Base-by-base conservation (phyloP, 2,797 vertebrate species). In the Gymnocypris eckloni region DNA sequence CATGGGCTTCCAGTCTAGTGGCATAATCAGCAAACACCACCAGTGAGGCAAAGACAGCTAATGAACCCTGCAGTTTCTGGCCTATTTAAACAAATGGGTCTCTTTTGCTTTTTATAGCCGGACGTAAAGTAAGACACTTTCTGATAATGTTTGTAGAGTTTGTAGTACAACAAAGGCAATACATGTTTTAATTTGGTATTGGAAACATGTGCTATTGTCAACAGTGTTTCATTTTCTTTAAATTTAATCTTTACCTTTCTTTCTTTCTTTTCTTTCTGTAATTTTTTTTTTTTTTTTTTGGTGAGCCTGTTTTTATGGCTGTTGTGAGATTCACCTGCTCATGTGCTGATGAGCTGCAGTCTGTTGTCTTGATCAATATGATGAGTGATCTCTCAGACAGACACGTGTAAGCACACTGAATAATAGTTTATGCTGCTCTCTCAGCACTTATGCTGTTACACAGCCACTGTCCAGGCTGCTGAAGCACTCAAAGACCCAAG, bases 301-400 rank as follows among this genome's bases (percentile, higher is more conserved):
- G 6, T 67, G 13, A 37, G 64, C 15, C 28, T 67, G 13, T 33
- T 16, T 59, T 18, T 18, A 67, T 18, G 64, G 64, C 28, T 33
- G 15, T 16, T 67, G 13, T 66, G 64, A 16, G 64, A 67, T 67
- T 37, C 4, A 20, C 16, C 16, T 50, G 8, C 72, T 33, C 45
- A 28, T 48, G 8, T 75, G 45, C 16, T 52, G 72, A 4, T 75
- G 45, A 50, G 71, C 71, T 45, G 5, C 41, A 22, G 25, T 48
- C 6, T 54, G 43, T 48, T 80, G 61, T 33, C 43, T 13, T 50
- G 25, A 80, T 66, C 59, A 22, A 80, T 79, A 48, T 28, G 4
- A 64, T 33, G 59, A 80, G 79, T 3, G 43, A 80, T 67, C 25
- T 37, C 43, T 67, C 45, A 81, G 20, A 81, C 48, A 79, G 76